Evolutionary conservation across 1,140 invertebrate species (phyloP).

Genomic region (Drosophila nasuta): DNA sequence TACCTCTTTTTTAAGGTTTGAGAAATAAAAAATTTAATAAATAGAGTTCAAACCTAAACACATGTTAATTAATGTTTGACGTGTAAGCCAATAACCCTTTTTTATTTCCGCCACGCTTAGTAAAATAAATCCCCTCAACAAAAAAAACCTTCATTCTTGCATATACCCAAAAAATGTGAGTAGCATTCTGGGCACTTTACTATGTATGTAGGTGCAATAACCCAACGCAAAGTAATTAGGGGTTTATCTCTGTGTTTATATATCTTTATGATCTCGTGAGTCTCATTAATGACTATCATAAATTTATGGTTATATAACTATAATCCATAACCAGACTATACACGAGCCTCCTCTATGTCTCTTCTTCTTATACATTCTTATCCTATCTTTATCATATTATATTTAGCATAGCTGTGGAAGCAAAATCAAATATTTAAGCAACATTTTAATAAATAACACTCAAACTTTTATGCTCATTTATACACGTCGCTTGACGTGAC

Average conservation of each 20-base stretch:
- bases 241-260: not conserved
- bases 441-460: not conserved
- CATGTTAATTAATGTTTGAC: too few species aligned
- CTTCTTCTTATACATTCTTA: not conserved
- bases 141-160: not conserved
- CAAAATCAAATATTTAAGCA: not conserved
- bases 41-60: too few species aligned
- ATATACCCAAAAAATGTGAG: not conserved
- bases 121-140: too few species aligned
- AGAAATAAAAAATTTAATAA: too few species aligned
- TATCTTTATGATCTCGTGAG: not conserved
- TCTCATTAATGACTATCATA: not conserved
- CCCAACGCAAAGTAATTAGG: not conserved
- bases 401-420: not conserved
- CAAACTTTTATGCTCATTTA: not conserved
- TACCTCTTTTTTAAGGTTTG: too few species aligned
- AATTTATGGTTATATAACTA: not conserved
- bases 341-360: slow-evolving; percentile 1
- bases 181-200: not conserved
- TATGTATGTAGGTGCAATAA: not conserved
- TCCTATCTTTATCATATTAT: not conserved
- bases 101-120: not conserved
- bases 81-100: not conserved
- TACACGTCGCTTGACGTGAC: not conserved
- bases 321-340: not conserved